Conservation (phyloP, 2,113 vertebrate genomes). For the Morone saxatilis region DNA sequence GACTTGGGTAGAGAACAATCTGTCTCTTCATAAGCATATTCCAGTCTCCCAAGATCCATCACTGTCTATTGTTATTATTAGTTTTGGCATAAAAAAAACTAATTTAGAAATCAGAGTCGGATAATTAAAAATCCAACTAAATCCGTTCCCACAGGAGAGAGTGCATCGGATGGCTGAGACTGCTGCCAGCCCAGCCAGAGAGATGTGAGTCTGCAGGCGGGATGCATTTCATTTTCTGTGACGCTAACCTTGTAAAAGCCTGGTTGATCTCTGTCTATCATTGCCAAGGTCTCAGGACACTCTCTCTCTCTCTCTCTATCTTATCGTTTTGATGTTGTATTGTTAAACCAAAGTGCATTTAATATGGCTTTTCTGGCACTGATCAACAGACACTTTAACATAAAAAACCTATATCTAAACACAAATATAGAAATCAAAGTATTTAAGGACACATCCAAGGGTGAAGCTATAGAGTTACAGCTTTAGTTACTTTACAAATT, state of each 20-base stretch:
- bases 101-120: conserved; percentile 77
- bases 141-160: conserved; percentile 61
- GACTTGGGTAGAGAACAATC: conserved; percentile 65
- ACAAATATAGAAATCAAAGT: no score
- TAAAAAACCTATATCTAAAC: no score
- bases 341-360: no score
- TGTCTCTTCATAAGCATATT: conserved; percentile 64
- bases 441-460: no score
- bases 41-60: conserved; percentile 74
- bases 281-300: neutral
- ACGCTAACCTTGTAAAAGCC: conserved; percentile 24
- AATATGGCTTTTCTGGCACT: no score
- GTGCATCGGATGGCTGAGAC: conserved; percentile 36
- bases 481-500: no score
- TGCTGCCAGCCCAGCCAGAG: conserved; percentile 21
- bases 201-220: conserved; percentile 10
- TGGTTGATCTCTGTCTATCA: conserved; percentile 6
- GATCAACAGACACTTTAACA: no score
- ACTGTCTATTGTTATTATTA: conserved; percentile 81
- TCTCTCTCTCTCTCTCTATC: neutral
- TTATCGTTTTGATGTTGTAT: no score
- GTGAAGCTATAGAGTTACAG: no score
- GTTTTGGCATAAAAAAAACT: conserved; percentile 75
- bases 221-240: conserved; percentile 39
- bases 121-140: conserved; percentile 81